Evolutionary conservation across 2,888 invertebrate species (phyloP).

Genomic region (Acrobasis suavella): DNA sequence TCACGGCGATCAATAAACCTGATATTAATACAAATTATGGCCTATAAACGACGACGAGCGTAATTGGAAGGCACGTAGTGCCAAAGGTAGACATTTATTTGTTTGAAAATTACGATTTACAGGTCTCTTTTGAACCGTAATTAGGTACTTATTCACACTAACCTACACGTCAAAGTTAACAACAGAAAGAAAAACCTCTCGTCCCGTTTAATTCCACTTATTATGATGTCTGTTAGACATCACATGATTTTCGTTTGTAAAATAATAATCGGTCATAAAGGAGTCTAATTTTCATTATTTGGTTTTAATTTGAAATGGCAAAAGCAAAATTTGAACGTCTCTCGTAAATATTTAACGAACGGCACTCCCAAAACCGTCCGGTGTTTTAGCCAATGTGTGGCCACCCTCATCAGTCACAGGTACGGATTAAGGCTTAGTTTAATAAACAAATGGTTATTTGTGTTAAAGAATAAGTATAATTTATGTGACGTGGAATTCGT

Average conservation of each 20-base stretch:
- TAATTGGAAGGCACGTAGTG: neutral
- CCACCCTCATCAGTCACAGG: slow-evolving; percentile 13
- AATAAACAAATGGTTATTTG: slow-evolving; percentile 6
- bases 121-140: neutral
- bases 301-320: neutral
- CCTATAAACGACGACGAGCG: neutral
- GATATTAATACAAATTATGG: slow-evolving; percentile 12
- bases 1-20: slow-evolving; percentile 8
- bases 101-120: neutral
- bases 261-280: neutral
- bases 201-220: neutral
- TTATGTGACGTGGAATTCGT: neutral
- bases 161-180: neutral
- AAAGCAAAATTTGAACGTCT: neutral
- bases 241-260: neutral
- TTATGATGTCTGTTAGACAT: neutral
- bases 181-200: neutral
- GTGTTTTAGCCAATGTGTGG: slow-evolving; percentile 7
- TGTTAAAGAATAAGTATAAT: slow-evolving; percentile 2
- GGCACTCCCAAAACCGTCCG: neutral
- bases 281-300: slow-evolving; percentile 1
- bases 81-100: neutral
- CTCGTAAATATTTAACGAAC: slow-evolving; percentile 18
- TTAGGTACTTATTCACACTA: neutral
- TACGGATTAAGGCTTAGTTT: slow-evolving; percentile 8